A percentile compares a stretch with the other conserved stretches of the same genome.
Evolutionary conservation across 2,797 vertebrate genomes (phyloP).

Genomic region (Artibeus jamaicensis): DNA sequence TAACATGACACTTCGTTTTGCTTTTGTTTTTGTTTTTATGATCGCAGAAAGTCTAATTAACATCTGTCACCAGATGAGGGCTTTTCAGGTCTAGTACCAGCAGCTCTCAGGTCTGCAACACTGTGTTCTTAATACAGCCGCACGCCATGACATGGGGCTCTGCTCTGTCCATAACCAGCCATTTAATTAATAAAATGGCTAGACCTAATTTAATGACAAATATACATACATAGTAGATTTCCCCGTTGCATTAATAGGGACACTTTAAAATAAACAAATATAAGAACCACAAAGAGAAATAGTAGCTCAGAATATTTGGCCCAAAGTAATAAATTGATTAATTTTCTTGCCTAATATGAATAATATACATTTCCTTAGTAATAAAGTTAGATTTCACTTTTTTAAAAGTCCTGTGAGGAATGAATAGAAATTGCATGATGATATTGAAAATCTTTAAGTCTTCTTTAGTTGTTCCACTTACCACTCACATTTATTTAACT

Average conservation of each 20-base stretch:
- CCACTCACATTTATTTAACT: not conserved
- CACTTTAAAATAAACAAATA: not conserved
- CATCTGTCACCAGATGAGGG: not conserved
- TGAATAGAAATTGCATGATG: not conserved
- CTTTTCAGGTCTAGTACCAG: not conserved
- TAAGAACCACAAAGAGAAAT: not conserved
- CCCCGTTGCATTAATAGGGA: not conserved
- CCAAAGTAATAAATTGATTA: not conserved
- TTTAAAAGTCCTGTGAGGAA: slow-evolving; percentile 7
- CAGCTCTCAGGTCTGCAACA: not conserved
- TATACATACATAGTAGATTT: not conserved
- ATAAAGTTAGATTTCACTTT: not conserved
- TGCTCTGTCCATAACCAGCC: not conserved
- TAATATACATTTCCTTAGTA: not conserved
- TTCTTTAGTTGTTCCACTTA: not conserved
- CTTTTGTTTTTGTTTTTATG: not conserved
- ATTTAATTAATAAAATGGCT: not conserved
- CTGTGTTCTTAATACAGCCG: not conserved
- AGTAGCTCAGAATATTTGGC: not conserved
- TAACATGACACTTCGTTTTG: not conserved
- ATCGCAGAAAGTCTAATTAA: not conserved
- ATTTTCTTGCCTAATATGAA: not conserved
- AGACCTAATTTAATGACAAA: not conserved
- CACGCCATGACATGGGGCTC: not conserved
- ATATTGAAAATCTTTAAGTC: not conserved